These are phyloP conservation scores for Pheosia gnoma DNA, from an alignment of 2,888 invertebrate genomes.

Conservation along the genomic window DNA sequence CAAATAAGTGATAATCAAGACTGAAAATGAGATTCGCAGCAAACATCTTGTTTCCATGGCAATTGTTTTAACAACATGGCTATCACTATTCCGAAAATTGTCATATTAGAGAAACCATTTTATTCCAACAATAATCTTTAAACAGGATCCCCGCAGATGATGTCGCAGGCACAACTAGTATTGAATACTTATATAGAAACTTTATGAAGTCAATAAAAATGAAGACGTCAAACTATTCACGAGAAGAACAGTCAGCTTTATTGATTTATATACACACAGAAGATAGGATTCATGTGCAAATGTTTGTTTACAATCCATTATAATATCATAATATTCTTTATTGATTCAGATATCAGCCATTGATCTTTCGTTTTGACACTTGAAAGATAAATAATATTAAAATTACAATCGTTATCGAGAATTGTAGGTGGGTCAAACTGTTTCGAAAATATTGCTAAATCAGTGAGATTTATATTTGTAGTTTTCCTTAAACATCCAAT, in stretches of 20 bases:
- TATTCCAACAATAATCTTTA: no score
- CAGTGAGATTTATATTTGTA: conserved; percentile 10
- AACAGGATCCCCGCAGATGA: not conserved
- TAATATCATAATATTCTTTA: conserved; percentile 49
- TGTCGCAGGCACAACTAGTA: not conserved
- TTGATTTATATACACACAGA: conserved; percentile 36
- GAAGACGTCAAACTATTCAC: conserved; percentile 24
- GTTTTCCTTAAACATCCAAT: conserved; percentile 2
- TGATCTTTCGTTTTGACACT: conserved; percentile 45
- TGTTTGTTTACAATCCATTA: conserved; percentile 48
- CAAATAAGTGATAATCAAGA: no score
- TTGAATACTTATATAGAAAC: conserved; percentile 10
- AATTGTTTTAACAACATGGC: no score
- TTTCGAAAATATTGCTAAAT: conserved; percentile 7
- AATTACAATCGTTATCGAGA: conserved; percentile 29
- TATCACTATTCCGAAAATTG: no score
- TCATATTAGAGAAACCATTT: no score
- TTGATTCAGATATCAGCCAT: conserved; percentile 43
- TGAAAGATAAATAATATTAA: conserved; percentile 37
- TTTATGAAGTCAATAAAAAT: conserved; percentile 29
- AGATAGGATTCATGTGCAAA: conserved; percentile 48
- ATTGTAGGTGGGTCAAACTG: conserved; percentile 24
- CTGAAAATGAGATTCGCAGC: no score
- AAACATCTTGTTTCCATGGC: no score
- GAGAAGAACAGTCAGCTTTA: conserved; percentile 17